Evolutionary conservation across 2,888 invertebrate genomes (phyloP).

Genomic region (Drosophila picticornis): DNA sequence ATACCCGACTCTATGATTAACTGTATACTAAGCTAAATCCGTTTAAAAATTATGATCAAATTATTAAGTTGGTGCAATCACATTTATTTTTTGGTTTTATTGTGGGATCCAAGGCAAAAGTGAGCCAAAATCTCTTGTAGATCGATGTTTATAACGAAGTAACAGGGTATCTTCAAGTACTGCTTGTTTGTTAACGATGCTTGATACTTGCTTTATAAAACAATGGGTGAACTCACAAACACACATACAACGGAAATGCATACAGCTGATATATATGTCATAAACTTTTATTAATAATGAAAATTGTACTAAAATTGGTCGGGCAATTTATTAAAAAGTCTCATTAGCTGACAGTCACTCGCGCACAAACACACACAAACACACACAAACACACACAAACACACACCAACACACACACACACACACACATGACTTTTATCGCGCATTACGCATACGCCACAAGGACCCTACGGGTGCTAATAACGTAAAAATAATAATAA

Average conservation of each 20-base stretch:
- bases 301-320: slow-evolving; percentile 79
- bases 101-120: neutral
- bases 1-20: neutral
- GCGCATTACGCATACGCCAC: slow-evolving; percentile 76
- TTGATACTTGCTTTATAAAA: slow-evolving; percentile 56
- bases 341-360: slow-evolving; percentile 70
- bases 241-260: slow-evolving; percentile 19
- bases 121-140: neutral
- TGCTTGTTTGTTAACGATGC: no score
- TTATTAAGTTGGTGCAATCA: neutral
- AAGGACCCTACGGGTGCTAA: slow-evolving; percentile 75
- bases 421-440: slow-evolving; percentile 61
- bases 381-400: slow-evolving; percentile 19
- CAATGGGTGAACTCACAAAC: slow-evolving; percentile 44
- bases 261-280: slow-evolving; percentile 70
- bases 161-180: slow-evolving; percentile 27
- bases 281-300: slow-evolving; percentile 81
- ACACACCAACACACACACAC: slow-evolving; percentile 22
- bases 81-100: neutral
- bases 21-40: neutral
- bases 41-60: neutral
- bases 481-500: slow-evolving; percentile 76
- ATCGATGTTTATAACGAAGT: neutral
- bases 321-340: slow-evolving; percentile 79
- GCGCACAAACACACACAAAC: slow-evolving; percentile 29